Conservation (phyloP, 2,888 invertebrate species). For the Brenthis hecate region DNA sequence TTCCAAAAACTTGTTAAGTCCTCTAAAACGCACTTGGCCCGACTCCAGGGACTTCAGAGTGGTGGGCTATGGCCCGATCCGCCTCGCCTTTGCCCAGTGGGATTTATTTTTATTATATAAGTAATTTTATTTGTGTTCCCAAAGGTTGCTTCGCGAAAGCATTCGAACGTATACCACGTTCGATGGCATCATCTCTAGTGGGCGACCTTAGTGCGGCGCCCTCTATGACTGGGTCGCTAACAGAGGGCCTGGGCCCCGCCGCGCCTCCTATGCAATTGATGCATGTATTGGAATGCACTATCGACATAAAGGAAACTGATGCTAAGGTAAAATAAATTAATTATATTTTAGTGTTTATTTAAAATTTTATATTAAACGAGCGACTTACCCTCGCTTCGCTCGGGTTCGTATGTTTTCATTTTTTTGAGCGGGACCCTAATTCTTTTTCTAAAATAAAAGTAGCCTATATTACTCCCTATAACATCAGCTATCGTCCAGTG, state of each 20-base stretch:
- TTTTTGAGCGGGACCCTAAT: no score
- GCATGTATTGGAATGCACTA: constrained; percentile 93
- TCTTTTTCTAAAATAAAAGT: no score
- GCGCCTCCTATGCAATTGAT: constrained; percentile 85
- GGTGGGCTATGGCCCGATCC: no score
- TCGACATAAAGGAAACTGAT: constrained; percentile 97
- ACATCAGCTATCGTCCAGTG: no score
- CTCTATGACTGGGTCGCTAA: constrained; percentile 84
- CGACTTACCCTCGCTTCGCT: no score
- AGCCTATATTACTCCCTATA: no score
- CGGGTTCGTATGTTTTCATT: no score
- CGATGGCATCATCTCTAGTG: constrained; percentile 89
- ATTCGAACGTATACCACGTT: constrained; percentile 93
- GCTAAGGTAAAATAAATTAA: constrained; percentile 82
- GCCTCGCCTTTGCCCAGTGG: no score
- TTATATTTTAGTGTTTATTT: background rate
- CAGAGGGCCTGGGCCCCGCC: constrained; percentile 81
- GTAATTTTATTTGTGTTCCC: constrained; percentile 31
- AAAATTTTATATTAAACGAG: no score
- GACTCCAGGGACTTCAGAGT: no score
- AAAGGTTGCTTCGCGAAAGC: constrained; percentile 95
- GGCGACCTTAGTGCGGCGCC: constrained; percentile 85
- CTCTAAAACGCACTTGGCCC: no score
- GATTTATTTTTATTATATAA: background rate
- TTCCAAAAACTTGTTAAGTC: no score